phyloP scores from a whole-genome alignment of 2,797 vertebrate genomes.

The Vespertilio murinus region DNA sequence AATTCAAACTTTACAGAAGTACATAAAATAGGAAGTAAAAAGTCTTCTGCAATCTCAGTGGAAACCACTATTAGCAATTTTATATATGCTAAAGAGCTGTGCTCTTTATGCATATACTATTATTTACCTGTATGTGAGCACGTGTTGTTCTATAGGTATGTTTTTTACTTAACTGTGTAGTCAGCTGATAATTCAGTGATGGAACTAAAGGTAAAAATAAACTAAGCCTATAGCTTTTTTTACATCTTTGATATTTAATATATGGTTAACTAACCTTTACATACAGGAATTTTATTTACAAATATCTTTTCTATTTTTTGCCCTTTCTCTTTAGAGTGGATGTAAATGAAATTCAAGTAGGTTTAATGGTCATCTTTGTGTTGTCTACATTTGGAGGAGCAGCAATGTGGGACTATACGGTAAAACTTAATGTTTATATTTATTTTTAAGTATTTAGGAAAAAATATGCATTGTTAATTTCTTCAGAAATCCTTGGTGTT shows the following conservation, averaged over 20 bases:
- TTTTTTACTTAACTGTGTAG: not conserved
- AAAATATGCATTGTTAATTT: not conserved
- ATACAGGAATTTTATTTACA: not conserved
- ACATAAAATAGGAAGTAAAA: constrained; percentile 14
- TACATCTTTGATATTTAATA: not conserved
- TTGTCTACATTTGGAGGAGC: constrained; percentile 92
- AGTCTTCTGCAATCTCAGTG: not conserved
- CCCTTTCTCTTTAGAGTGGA: constrained; percentile 88
- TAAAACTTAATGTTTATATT: constrained; percentile 76
- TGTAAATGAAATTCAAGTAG: constrained; percentile 96
- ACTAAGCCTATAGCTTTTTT: not conserved
- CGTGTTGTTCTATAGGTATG: not conserved
- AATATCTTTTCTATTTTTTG: constrained; percentile 4
- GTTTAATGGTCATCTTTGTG: constrained; percentile 91
- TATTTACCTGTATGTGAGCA: not conserved
- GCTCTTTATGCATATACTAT: not conserved
- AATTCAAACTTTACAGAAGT: constrained; percentile 31
- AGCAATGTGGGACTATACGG: constrained; percentile 91
- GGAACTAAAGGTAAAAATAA: constrained; percentile 8
- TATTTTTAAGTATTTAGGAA: constrained; percentile 25
- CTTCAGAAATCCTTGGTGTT: constrained; percentile 35
- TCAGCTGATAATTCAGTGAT: constrained; percentile 17
- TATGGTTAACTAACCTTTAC: not conserved
- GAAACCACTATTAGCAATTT: not conserved
- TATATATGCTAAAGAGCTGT: not conserved